These are phyloP conservation scores for Eupelmus urozonus DNA, from an alignment of 2,888 invertebrate genomes.

Conservation along the genomic window DNA sequence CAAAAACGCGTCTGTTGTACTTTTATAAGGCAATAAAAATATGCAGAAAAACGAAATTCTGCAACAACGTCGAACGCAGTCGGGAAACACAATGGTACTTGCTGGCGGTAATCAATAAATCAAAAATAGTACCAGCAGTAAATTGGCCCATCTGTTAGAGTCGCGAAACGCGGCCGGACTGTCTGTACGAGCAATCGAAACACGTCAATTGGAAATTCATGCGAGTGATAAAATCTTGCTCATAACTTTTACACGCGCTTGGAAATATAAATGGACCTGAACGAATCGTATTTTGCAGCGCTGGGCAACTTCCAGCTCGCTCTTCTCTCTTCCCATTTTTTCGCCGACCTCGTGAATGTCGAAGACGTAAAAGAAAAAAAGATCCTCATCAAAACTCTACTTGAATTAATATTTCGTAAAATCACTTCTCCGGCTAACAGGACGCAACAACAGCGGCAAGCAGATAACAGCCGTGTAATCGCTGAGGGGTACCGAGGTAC, in stretches of 20 bases:
- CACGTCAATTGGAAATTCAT: conserved; percentile 13
- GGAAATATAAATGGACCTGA: conserved; percentile 3
- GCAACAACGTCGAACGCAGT: too few species aligned
- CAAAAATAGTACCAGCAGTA: conserved; percentile 5
- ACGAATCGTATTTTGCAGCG: not conserved
- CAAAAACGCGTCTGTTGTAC: too few species aligned
- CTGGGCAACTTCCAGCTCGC: not conserved
- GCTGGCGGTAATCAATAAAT: not conserved
- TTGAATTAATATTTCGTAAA: not conserved
- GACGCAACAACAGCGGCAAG: too few species aligned
- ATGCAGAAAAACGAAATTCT: too few species aligned
- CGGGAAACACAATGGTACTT: not conserved
- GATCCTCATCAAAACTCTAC: too few species aligned
- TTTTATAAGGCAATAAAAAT: too few species aligned
- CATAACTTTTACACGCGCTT: not conserved
- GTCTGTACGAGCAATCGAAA: conserved; percentile 17
- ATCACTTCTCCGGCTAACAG: not conserved
- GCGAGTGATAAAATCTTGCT: conserved; percentile 10
- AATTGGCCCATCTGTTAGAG: conserved; percentile 7
- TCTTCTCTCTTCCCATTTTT: too few species aligned
- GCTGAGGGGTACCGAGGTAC: too few species aligned
- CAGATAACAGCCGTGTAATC: too few species aligned
- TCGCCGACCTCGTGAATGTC: too few species aligned
- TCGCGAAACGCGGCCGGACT: not conserved
- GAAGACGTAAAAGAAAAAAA: too few species aligned